Conservation (phyloP, 92 coral and sea anemone species). For the Phymanthus crucifer region DNA sequence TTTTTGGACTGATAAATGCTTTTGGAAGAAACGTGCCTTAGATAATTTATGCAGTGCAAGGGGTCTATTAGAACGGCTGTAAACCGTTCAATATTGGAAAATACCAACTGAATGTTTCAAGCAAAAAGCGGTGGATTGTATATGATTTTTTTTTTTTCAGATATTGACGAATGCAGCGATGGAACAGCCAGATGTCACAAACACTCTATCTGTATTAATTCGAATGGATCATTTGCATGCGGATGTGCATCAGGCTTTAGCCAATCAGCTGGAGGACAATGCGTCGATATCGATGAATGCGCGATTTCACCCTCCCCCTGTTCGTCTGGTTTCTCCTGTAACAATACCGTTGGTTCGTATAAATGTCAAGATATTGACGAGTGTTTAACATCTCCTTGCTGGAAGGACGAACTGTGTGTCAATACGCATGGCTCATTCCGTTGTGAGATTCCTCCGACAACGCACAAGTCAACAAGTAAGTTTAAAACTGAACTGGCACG, state of each 20-base stretch:
- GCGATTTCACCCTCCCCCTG: conserved; percentile 7
- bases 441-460: conserved; percentile 31
- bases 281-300: conserved; percentile 37
- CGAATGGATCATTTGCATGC: conserved; percentile 23
- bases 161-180: conserved; percentile 28
- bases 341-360: conserved; percentile 26
- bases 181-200: neutral
- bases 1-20: no score
- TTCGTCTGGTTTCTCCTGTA: conserved; percentile 28
- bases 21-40: no score
- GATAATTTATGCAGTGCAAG: no score
- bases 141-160: conserved; percentile 1
- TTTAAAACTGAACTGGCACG: neutral
- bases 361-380: conserved; percentile 38
- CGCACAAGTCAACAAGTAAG: neutral
- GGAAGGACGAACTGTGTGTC: conserved; percentile 31
- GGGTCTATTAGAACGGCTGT: no score
- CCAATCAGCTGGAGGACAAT: neutral
- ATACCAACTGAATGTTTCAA: no score
- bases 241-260: conserved; percentile 11
- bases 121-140: no score
- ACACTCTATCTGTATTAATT: conserved; percentile 24
- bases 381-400: conserved; percentile 28
- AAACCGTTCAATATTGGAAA: no score
- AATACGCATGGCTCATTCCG: conserved; percentile 39